A percentile compares a stretch with the other conserved stretches of the same genome.
Evolutionary conservation across 64 coral and sea anemone species (phyloP).

Genomic region (Cladopsammia gracilis): DNA sequence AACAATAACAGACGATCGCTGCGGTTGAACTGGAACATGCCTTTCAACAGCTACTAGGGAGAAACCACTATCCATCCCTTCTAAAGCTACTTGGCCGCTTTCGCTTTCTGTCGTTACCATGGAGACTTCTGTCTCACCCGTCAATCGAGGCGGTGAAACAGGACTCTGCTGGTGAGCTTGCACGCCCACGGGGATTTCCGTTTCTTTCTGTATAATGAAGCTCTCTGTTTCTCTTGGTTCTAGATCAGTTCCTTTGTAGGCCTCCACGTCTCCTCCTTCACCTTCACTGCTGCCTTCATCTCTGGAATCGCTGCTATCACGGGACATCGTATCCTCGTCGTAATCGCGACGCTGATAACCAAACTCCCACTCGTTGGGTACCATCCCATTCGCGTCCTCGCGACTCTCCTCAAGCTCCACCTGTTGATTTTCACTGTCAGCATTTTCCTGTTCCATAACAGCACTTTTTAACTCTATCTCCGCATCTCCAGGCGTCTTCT

Average conservation of each 20-base stretch:
- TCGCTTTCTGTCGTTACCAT: neutral
- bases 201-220: neutral
- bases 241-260: neutral
- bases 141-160: no score
- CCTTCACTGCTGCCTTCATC: conserved; percentile 14
- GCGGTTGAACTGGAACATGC: neutral
- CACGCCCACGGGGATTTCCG: neutral
- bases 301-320: conserved; percentile 1
- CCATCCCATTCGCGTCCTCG: neutral
- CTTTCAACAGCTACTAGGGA: neutral
- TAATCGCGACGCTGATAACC: neutral
- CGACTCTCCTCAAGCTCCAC: neutral
- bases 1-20: conserved; percentile 34
- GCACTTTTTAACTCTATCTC: neutral
- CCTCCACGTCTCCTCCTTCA: neutral
- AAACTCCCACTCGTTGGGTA: neutral
- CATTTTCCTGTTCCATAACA: neutral
- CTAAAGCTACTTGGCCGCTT: neutral
- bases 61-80: neutral
- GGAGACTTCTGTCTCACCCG: neutral
- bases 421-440: neutral
- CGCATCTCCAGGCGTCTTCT: neutral
- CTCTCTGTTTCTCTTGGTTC: neutral
- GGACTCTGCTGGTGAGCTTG: neutral
- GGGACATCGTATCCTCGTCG: conserved; percentile 25